A percentile compares a stretch with the other conserved stretches of the same genome.
Conservation (phyloP, 2,113 vertebrate genomes). For the Anguilla japonica region DNA sequence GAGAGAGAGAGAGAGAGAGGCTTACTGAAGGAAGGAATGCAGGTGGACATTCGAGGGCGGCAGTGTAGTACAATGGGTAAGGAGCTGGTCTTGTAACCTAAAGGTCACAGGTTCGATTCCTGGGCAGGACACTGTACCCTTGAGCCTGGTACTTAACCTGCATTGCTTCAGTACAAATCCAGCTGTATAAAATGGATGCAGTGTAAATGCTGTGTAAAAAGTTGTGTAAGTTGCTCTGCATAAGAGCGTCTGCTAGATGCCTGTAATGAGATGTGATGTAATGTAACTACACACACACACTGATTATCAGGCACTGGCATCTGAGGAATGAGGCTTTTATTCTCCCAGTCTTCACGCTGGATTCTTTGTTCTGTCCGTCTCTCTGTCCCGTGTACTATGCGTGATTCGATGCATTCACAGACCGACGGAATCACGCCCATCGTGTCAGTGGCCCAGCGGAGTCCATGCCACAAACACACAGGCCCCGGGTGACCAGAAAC, state of each 20-base stretch:
- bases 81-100: no score
- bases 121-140: no score
- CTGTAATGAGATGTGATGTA: no score
- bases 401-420: not conserved
- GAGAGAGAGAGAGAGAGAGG: constrained; percentile 51
- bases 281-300: not conserved
- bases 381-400: not conserved
- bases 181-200: no score
- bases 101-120: no score
- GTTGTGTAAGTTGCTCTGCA: no score
- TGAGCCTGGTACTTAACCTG: no score
- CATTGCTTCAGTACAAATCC: no score
- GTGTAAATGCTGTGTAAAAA: no score
- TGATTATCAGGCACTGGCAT: not conserved
- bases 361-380: no score
- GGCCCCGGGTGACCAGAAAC: not conserved
- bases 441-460: not conserved
- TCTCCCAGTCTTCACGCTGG: not conserved
- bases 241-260: no score
- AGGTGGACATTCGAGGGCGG: not conserved
- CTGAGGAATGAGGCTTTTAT: not conserved
- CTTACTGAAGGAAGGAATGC: constrained; percentile 60
- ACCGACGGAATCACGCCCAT: not conserved
- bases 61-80: no score
- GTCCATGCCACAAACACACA: not conserved